phyloP scores from a whole-genome alignment of 2,797 vertebrate species.

The Falco berigora region DNA sequence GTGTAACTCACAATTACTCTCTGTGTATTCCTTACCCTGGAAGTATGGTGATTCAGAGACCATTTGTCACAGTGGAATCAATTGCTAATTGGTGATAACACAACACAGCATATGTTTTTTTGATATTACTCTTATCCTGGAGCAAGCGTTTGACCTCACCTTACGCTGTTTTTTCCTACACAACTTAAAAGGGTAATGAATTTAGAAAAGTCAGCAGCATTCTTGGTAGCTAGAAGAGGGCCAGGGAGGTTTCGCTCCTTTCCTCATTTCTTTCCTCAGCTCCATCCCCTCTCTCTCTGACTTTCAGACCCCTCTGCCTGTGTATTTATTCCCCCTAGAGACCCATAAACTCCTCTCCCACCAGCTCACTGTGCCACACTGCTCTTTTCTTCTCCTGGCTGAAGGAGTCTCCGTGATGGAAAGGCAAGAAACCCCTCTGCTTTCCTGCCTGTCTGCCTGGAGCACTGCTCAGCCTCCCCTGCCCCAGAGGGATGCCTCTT shows the following conservation, averaged over 20 bases:
- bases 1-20: neutral
- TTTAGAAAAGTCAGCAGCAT: neutral
- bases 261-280: neutral
- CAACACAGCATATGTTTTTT: neutral
- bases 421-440: neutral
- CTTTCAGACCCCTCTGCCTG: neutral
- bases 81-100: conserved; percentile 13
- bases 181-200: neutral
- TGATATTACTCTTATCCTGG: neutral
- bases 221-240: neutral
- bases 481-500: neutral
- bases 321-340: neutral
- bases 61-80: neutral
- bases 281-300: neutral
- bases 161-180: neutral
- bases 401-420: neutral
- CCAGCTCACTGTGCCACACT: too few relatives aligned
- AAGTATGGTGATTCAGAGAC: neutral
- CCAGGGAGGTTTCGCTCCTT: neutral
- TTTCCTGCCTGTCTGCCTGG: neutral
- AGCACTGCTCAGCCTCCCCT: neutral
- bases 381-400: neutral
- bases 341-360: neutral
- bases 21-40: neutral
- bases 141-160: neutral